Percentiles rank a stretch among this genome's conserved stretches.
These are phyloP conservation scores for Anoura caudifer DNA, from an alignment of 2,113 vertebrate genomes.

Conservation along the genomic window DNA sequence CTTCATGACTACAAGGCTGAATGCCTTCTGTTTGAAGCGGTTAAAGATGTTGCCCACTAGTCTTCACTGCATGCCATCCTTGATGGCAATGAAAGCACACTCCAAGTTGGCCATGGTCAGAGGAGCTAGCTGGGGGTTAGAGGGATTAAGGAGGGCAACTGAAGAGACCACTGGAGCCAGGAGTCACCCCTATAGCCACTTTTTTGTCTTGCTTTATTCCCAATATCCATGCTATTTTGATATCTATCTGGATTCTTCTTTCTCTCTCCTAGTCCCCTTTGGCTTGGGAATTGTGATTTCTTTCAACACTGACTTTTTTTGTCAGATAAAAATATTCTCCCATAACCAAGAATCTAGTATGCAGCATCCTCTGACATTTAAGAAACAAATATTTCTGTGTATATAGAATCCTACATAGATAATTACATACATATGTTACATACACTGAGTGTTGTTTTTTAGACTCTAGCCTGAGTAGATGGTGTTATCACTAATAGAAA, in stretches of 20 bases:
- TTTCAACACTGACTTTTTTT: not conserved
- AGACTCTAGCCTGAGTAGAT: not conserved
- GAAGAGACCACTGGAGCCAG: not conserved
- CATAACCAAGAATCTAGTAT: not conserved
- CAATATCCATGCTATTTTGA: not conserved
- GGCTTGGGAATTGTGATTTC: not conserved
- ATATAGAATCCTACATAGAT: not conserved
- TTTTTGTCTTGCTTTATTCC: not conserved
- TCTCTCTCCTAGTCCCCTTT: not conserved
- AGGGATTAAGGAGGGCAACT: not conserved
- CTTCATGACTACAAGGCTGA: conserved; percentile 88
- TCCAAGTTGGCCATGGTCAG: conserved; percentile 59
- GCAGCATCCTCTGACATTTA: not conserved
- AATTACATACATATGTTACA: no score
- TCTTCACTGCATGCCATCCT: conserved; percentile 90
- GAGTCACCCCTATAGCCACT: not conserved
- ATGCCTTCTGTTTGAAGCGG: conserved; percentile 88
- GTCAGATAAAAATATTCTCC: not conserved
- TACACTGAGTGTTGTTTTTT: not conserved
- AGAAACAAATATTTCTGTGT: not conserved
- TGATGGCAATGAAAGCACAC: conserved; percentile 84
- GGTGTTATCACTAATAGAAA: not conserved
- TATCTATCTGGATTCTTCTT: not conserved
- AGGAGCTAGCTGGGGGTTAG: not conserved
- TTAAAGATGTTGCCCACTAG: conserved; percentile 89